Base-by-base conservation (phyloP, 2,113 vertebrate species). In the Steatornis caripensis region DNA sequence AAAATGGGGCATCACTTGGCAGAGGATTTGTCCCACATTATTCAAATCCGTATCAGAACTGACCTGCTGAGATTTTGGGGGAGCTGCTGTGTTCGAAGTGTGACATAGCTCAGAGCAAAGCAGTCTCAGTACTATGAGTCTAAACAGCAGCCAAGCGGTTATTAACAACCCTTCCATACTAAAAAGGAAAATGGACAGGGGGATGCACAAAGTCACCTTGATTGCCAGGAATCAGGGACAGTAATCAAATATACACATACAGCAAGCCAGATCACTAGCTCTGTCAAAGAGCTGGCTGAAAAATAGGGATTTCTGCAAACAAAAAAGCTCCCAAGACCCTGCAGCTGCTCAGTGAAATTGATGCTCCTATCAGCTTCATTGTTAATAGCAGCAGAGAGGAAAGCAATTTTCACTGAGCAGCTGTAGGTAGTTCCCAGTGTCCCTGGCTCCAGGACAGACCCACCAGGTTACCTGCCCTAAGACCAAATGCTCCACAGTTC, bases 1-100 rank as follows among this genome's bases (percentile, higher is more conserved):
- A 0, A 62, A 75, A 12, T 1, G 5, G n/a, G 53, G 23, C 54
- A 30, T 23, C 0, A 0, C 45, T 70, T 49, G 29, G 20, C 41
- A 55, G 57, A 49, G 79, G 34, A 77, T 95, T 84, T 81, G 75
- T 51, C 68, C 77, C 1, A 2, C 34, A 5, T 49, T 70, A 57
- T 66, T 83, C 60, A 86, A 30, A 6, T 12, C 30, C 24, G 51
- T 39, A 77, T 72, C 11, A 37, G 60, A 55, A 76, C 6, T 12
- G 24, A 76, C n/a, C 49, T 0, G 0, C 57, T 62, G 58, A 86
- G 82, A 37, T 43, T 95, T 34, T 5, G 4, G 51, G 36, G 54
- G 36, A 93, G 46, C 23, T 70, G 84, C 46, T 65, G 49, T 58
- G 34, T 68, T 71, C 1, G 2, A 18, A 46, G 21, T 3, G 11